Evolutionary conservation across 2,888 invertebrate genomes (phyloP).

Genomic region (Yponomeuta plumbellus): DNA sequence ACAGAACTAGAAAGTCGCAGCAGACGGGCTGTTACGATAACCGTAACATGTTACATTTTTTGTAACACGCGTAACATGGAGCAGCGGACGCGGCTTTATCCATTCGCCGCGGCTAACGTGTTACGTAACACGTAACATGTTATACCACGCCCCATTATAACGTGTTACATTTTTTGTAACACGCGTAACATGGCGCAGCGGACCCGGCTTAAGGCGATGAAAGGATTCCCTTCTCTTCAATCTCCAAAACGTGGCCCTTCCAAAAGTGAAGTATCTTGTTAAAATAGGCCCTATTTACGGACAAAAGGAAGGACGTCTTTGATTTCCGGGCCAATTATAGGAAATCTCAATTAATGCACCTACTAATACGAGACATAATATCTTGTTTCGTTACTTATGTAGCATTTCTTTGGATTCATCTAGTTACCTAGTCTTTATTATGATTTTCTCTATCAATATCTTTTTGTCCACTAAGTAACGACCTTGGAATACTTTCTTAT

Average conservation of each 20-base stretch:
- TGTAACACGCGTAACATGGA: too few relatives aligned
- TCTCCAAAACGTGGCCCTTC: background rate
- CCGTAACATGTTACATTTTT: too few relatives aligned
- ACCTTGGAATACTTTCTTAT: background rate
- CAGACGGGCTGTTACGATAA: too few relatives aligned
- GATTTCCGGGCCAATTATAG: background rate
- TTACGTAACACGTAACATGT: too few relatives aligned
- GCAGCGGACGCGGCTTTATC: too few relatives aligned
- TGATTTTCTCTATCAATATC: background rate
- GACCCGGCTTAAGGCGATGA: background rate
- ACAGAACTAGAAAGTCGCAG: too few relatives aligned
- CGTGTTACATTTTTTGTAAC: too few relatives aligned
- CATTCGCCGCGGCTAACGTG: too few relatives aligned
- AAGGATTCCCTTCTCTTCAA: background rate
- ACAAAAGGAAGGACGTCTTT: background rate
- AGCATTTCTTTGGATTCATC: too few relatives aligned
- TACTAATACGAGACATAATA: background rate
- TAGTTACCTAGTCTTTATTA: too few relatives aligned
- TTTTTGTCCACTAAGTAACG: background rate
- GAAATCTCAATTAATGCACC: background rate
- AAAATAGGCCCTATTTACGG: background rate
- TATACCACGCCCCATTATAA: too few relatives aligned
- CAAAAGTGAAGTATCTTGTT: background rate
- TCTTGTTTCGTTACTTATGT: background rate
- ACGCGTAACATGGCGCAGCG: too few relatives aligned